A percentile compares a stretch with the other conserved stretches of the same genome.
Conservation (phyloP, 2,113 vertebrate genomes). For the Lethenteron reissneri region DNA sequence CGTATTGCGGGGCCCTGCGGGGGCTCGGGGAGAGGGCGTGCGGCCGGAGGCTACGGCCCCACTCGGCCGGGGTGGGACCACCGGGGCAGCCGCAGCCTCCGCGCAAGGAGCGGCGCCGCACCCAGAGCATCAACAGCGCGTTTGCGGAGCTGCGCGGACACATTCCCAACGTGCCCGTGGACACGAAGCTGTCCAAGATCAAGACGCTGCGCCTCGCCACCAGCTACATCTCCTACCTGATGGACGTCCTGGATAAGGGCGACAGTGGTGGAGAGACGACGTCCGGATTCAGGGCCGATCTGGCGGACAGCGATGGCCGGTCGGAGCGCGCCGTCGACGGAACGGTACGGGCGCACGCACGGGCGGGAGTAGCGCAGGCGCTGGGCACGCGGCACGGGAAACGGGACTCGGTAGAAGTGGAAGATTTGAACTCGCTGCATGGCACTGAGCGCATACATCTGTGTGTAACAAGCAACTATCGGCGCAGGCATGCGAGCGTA, state of each 20-base stretch:
- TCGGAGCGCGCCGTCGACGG: conserved; percentile 34
- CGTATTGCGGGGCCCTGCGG: background rate
- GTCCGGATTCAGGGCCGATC: conserved; percentile 79
- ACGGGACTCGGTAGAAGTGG: too few species aligned
- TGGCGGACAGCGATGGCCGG: conserved; percentile 79
- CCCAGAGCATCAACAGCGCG: conserved; percentile 97
- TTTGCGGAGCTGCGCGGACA: conserved; percentile 86
- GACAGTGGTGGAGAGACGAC: conserved; percentile 79
- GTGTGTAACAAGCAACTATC: too few species aligned
- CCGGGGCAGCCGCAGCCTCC: background rate
- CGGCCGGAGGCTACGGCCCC: background rate
- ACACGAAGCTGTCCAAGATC: conserved; percentile 95
- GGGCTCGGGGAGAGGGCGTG: background rate
- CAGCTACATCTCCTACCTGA: conserved; percentile 98
- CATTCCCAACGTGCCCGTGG: conserved; percentile 87
- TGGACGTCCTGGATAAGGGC: conserved; percentile 96
- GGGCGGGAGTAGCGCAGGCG: too few species aligned
- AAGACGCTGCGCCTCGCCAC: conserved; percentile 85
- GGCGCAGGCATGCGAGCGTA: too few species aligned
- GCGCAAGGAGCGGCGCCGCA: conserved; percentile 87
- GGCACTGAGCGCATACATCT: too few species aligned
- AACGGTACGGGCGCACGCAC: background rate
- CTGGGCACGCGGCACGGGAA: too few species aligned
- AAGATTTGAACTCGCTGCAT: too few species aligned
- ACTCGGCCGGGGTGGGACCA: background rate